phyloP scores from a whole-genome alignment of 2,888 invertebrate genomes.

The Entomobrya proxima region DNA sequence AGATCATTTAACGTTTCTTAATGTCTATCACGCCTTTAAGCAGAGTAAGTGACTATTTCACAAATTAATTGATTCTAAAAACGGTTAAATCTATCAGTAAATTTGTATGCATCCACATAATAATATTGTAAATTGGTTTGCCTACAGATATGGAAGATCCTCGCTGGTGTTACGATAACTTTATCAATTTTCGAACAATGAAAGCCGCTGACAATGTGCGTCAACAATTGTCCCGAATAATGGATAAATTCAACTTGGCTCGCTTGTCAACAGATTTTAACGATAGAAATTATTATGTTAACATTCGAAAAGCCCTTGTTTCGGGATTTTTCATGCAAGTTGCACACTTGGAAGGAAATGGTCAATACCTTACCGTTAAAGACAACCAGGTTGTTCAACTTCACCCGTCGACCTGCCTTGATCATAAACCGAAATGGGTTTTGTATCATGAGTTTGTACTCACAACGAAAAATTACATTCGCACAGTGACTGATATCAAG shows the following conservation, averaged over 20 bases:
- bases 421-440: constrained; percentile 99
- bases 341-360: constrained; percentile 97
- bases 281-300: constrained; percentile 98
- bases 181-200: constrained; percentile 97
- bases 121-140: too few relatives aligned
- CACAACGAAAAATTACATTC: constrained; percentile 99
- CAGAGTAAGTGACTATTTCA: too few relatives aligned
- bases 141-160: constrained; percentile 95
- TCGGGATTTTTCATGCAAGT: constrained; percentile 99
- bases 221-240: constrained; percentile 96
- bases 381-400: constrained; percentile 99
- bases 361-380: constrained; percentile 98
- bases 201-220: constrained; percentile 99
- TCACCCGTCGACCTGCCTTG: constrained; percentile 98
- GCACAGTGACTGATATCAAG: constrained; percentile 99
- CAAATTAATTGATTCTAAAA: too few relatives aligned
- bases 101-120: too few relatives aligned
- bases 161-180: constrained; percentile 99
- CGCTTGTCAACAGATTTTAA: constrained; percentile 98
- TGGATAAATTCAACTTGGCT: constrained; percentile 97
- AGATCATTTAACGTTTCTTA: constrained; percentile 97
- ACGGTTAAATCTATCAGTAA: too few relatives aligned
- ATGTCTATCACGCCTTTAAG: constrained; percentile 99
- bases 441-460: constrained; percentile 99
- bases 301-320: constrained; percentile 98